Conservation (phyloP, 2,797 vertebrate genomes). For the Petrocephalus schoutedeni region DNA sequence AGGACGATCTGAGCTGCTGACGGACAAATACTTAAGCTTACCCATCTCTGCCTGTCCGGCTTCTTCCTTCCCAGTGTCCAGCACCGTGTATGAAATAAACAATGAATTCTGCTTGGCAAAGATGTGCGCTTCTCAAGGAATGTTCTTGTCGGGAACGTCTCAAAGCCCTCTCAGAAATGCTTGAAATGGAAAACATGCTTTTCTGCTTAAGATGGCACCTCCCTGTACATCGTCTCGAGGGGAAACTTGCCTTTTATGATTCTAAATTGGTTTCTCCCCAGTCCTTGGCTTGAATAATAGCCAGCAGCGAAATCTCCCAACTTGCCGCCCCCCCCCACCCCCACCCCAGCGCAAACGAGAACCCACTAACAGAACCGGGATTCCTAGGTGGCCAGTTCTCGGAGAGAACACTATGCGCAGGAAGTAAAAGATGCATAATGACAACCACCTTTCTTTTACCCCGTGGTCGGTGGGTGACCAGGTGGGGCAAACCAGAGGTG, state of each 20-base stretch:
- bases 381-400: not conserved
- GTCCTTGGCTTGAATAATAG: not conserved
- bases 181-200: slow-evolving; percentile 40
- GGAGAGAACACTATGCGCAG: not conserved
- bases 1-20: not conserved
- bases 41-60: slow-evolving; percentile 33
- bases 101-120: slow-evolving; percentile 31
- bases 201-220: slow-evolving; percentile 21
- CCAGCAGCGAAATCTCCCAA: not conserved
- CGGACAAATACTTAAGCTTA: not conserved
- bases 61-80: slow-evolving; percentile 43
- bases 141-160: slow-evolving; percentile 42
- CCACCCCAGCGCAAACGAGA: not conserved
- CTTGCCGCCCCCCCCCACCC: no score
- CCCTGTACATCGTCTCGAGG: slow-evolving; percentile 45
- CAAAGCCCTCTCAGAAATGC: slow-evolving; percentile 40
- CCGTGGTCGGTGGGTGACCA: not conserved
- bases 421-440: not conserved
- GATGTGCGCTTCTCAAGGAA: slow-evolving; percentile 34
- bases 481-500: not conserved
- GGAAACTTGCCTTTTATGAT: slow-evolving; percentile 50
- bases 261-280: slow-evolving; percentile 17
- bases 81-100: slow-evolving; percentile 37
- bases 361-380: not conserved
- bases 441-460: not conserved